Evolutionary conservation across 2,797 vertebrate genomes (phyloP), one percentile per base, ranked within the genome.

Genomic region (Urocyon cinereoargenteus): DNA sequence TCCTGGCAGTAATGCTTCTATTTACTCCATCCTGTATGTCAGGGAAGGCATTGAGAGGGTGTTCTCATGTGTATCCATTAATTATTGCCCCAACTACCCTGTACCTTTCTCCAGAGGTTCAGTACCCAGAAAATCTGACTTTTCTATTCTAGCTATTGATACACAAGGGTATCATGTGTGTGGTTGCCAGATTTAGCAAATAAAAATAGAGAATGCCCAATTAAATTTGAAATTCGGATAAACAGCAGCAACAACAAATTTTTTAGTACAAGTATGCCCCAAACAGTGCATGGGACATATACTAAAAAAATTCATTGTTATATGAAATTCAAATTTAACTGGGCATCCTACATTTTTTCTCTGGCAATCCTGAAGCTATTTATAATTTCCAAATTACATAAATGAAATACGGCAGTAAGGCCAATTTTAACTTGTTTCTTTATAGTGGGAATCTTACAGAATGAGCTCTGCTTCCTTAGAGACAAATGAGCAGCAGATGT

Each of bases 391-490:
- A 96, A 79, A 78, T 88, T 77, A 88, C 36, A 51, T 64, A 85
- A 84, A 90, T 64, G 53, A 91, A 92, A 77, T 90, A 31, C 8
- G 91, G 64, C 45, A 51, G 73, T 86, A 75, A 95, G 53, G 75
- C 40, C 61, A 55, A 78, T 92, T 94, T 96, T 91, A 93, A 84
- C 95, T 97, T 85, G 59, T 61, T 90, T 96, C 26, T 45, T 95
- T 77, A 18, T 22, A n/a, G 84, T 86, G 49, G 51, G 83, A 94
- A 91, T 89, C 68, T 78, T 97, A 34, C 55, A 11, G 55, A 92
- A 64, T 64, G 86, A 87, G 62, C 36, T 40, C 31, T n/a, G 36
- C 28, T 86, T 88, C 79, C 83, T 91, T 91, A 45, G 31, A 95
- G 72, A 89, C 62, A 96, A 90, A 81, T 88, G 61, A 88, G 68